Base-by-base conservation (phyloP, 2,888 invertebrate species). In the Lutraria lutraria region DNA sequence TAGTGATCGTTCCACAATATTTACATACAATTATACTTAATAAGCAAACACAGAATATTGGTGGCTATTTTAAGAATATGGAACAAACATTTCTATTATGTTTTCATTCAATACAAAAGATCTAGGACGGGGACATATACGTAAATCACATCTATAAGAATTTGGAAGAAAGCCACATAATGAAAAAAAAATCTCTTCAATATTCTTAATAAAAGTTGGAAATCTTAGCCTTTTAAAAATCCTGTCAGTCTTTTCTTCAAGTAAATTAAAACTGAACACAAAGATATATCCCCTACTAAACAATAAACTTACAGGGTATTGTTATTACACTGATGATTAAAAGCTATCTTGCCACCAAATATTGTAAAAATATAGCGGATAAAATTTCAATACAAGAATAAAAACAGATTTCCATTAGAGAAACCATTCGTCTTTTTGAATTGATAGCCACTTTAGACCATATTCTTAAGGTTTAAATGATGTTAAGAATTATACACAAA, bases 11-110 rank as follows among this genome's bases (percentile, higher is more conserved):
- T 2, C 34, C 16, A 29, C 13, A 76, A 76, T 76, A 76, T 76
- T 76, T 31, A 76, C 31, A 31, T 76, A 76, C 25, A 76, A 76
- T 76, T 76, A 76, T 76, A 68, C 63, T 10, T n/a, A 68, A 68
- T 25, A 25, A 68, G n/a, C 13, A 12, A 68, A 68, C 12, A 68
- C 25, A 68, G 56, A 56, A 56, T 19, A 12, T 56, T 56, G 2
- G 15, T 1, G 13, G n/a, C 63, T 68, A 68, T 68, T 68, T 68
- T 68, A 68, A 25, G 63, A 68, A 68, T 68, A 68, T 68, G 8
- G 63, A 68, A 25, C 13, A 25, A 68, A n/a, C 13, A 25, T n/a
- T 8, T 68, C 63, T 25, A 68, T 68, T 25, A 25, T 6, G 25
- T 12, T 68, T 68, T 25, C 25, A 25, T 68, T 12, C 25, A 25